Evolutionary conservation across 2,797 vertebrate species (phyloP).

Genomic region (Gymnothorax javanicus): DNA sequence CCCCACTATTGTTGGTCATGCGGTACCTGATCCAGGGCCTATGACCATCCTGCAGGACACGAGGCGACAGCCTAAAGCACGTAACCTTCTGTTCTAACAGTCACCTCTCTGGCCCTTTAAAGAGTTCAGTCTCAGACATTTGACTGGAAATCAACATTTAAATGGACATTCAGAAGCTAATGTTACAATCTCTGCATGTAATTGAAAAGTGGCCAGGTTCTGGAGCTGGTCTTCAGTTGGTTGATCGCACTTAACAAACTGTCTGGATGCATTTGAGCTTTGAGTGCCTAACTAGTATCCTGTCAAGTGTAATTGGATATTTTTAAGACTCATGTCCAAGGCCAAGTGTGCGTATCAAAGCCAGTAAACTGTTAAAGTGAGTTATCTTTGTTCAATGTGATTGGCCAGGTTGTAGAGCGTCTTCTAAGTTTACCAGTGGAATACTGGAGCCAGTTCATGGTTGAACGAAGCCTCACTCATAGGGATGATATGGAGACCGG

Average conservation of each 20-base stretch:
- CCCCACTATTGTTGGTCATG: conserved; percentile 90
- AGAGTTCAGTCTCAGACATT: no score
- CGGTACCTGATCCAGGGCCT: conserved; percentile 85
- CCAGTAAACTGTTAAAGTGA: neutral
- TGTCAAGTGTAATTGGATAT: neutral
- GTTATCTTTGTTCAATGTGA: neutral
- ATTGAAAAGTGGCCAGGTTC: no score
- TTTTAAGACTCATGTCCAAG: neutral
- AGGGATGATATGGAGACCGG: conserved; percentile 80
- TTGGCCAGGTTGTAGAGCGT: conserved; percentile 84
- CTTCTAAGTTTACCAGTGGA: conserved; percentile 82
- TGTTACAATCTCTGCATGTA: no score
- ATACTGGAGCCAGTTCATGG: conserved; percentile 90
- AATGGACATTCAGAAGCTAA: no score
- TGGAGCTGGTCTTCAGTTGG: no score
- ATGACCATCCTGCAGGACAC: conserved; percentile 92
- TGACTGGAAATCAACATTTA: no score
- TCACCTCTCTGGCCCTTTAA: neutral
- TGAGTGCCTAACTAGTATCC: no score
- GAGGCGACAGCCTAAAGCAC: conserved; percentile 88
- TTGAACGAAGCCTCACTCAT: conserved; percentile 76
- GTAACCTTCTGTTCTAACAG: neutral
- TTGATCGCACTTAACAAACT: no score
- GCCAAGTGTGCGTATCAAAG: no score
- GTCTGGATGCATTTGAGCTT: no score